Conservation (phyloP, 2,797 vertebrate species). For the Lagodon rhomboides region DNA sequence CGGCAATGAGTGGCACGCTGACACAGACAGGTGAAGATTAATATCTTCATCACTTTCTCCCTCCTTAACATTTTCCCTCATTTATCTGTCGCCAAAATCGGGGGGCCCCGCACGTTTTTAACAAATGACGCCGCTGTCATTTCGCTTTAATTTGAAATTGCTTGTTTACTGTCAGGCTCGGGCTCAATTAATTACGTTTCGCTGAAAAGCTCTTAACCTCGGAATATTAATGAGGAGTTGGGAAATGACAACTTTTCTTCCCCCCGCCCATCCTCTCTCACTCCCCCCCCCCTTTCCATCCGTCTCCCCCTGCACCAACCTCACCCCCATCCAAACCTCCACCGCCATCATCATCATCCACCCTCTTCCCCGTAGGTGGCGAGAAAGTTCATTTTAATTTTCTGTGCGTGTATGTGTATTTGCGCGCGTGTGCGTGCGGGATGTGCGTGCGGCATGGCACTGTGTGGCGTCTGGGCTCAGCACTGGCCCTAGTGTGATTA, state of each 20-base stretch:
- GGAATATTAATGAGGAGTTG: constrained; percentile 99
- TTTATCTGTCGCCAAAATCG: constrained; percentile 99
- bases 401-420: constrained; percentile 61
- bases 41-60: constrained; percentile 97
- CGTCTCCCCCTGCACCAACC: constrained; percentile 65
- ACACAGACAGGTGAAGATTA: constrained; percentile 99
- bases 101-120: constrained; percentile 91
- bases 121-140: constrained; percentile 99
- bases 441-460: constrained; percentile 48
- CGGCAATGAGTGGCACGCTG: constrained; percentile 98
- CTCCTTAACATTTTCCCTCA: constrained; percentile 95
- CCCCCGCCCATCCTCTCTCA: constrained; percentile 52
- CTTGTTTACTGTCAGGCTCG: constrained; percentile 99
- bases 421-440: constrained; percentile 19
- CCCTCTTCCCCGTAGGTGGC: constrained; percentile 86
- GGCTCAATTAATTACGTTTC: constrained; percentile 99
- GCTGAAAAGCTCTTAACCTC: constrained; percentile 99
- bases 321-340: constrained; percentile 73
- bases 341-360: constrained; percentile 74
- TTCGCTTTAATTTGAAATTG: constrained; percentile 99
- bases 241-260: constrained; percentile 96
- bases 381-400: constrained; percentile 99
- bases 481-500: constrained; percentile 86
- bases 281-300: constrained; percentile 51
- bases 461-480: constrained; percentile 78